Evolutionary conservation across 2,888 invertebrate species (phyloP), one percentile per base, ranked within the genome.

Genomic region (Drosophila emarginata): DNA sequence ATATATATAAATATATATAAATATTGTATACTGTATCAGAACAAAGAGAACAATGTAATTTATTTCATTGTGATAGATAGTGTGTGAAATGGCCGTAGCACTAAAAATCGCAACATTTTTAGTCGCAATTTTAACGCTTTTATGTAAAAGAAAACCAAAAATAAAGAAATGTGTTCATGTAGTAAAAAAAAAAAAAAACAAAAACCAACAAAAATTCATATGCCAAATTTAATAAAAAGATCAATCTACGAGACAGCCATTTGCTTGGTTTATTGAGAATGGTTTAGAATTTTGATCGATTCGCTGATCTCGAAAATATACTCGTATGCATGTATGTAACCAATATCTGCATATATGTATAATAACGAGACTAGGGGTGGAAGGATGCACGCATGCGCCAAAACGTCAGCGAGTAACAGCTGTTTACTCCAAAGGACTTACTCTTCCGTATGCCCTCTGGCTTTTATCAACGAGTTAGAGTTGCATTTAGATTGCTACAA

Each of bases 21-120:
- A 52, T 71, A 71, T 60, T 57, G 60, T 74, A 61, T 67, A 74
- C 57, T 62, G 63, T 75, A 63, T 68, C 56, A 54, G 21, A 40
- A n/a, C 12, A 12, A 14, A 62, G 1, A 39, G 3, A 62, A 74
- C 71, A 71, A 71, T 71, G 75, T 77, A 82, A 70, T 80, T 87
- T 77, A 86, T 69, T 68, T 82, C 84, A 81, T 82, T 81, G 80
- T 81, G 80, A 81, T 88, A 81, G 80, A 81, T 88, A 81, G 86
- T 79, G 69, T 53, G 68, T n/a, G 61, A 71, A 74, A 66, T 39
- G 61, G 61, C 54, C 77, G 72, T 11, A 45, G 69, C 77, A 86
- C 70, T 80, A 61, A 71, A 69, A 85, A 71, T 37, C 52, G 68
- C 61, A 68, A 79, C 57, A 71, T 73, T 83, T 83, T 77, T 70